Evolutionary conservation across 2,797 vertebrate species (phyloP).

Genomic region (Gymnothorax javanicus): DNA sequence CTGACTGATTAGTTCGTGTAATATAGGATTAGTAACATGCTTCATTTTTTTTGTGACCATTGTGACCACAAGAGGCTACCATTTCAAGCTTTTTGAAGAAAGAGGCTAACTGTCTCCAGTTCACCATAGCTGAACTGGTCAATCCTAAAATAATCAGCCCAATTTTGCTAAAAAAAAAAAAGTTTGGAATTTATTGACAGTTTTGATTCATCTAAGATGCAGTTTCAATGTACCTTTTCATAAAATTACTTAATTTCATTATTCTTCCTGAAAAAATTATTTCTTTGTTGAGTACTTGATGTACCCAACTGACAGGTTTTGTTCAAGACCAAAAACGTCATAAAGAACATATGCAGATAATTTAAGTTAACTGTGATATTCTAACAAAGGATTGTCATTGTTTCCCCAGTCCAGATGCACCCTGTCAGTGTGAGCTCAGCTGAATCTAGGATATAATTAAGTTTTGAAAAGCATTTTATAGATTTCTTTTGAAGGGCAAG

Average conservation of each 20-base stretch:
- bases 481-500: background rate
- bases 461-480: background rate
- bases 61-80: background rate
- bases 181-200: background rate
- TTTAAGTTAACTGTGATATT: background rate
- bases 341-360: background rate
- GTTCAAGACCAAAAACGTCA: background rate
- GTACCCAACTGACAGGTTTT: background rate
- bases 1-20: no score
- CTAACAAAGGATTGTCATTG: background rate
- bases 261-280: background rate
- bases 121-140: background rate
- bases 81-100: background rate
- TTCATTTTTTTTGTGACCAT: no score
- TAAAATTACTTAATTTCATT: background rate
- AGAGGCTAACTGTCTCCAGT: background rate
- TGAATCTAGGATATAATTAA: background rate
- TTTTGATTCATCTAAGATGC: background rate
- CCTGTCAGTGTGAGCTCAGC: background rate
- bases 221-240: background rate
- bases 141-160: background rate
- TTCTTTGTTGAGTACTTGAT: background rate
- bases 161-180: background rate
- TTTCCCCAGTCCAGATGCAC: background rate
- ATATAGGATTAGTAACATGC: no score